phyloP scores from a whole-genome alignment of 2,797 vertebrate genomes.

The Malurus leucopterus region DNA sequence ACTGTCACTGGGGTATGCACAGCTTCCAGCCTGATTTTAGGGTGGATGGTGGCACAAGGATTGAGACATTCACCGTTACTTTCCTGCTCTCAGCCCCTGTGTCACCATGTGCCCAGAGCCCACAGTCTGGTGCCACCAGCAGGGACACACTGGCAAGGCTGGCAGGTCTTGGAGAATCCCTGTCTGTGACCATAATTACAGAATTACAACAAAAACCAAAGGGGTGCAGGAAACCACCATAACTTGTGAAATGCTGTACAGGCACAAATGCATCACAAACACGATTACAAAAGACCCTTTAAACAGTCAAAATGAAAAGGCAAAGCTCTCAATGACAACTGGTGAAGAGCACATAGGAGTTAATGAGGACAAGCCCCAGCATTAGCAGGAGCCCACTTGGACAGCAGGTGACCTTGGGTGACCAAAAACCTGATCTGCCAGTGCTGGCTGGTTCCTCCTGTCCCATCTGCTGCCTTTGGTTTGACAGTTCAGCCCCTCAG shows the following conservation, averaged over 20 bases:
- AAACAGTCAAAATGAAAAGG: background rate
- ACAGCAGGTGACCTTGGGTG: background rate
- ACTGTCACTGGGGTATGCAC: background rate
- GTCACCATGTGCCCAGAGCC: rapidly evolving
- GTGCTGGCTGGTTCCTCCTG: background rate
- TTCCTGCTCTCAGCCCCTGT: background rate
- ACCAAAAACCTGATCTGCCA: background rate
- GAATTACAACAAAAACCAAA: background rate
- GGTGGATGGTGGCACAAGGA: background rate
- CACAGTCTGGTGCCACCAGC: background rate
- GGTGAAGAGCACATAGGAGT: background rate
- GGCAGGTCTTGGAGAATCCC: background rate
- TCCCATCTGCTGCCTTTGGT: background rate
- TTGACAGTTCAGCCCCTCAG: background rate
- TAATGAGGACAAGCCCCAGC: background rate
- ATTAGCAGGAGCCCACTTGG: background rate
- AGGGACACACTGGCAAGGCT: background rate
- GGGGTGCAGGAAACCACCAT: background rate
- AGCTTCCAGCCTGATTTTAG: background rate
- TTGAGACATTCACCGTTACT: background rate
- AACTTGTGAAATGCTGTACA: background rate
- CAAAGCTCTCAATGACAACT: background rate
- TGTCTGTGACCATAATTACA: background rate
- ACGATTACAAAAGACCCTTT: background rate
- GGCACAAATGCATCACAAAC: background rate